These are phyloP conservation scores for Brenthis hecate DNA, from an alignment of 2,888 invertebrate genomes.

Conservation along the genomic window DNA sequence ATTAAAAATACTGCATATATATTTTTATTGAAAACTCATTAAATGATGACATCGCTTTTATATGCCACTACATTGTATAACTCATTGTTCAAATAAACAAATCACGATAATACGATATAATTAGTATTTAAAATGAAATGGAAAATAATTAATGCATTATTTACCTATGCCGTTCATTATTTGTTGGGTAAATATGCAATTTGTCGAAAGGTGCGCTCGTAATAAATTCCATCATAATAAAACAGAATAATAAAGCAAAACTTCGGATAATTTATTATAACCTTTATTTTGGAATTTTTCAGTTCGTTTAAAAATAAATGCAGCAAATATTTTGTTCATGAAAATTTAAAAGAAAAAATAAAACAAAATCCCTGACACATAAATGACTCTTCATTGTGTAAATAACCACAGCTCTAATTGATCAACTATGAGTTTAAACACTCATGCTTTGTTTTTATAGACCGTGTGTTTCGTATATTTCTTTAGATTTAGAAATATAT, in stretches of 20 bases:
- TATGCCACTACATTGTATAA: background rate
- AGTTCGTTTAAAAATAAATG: conserved; percentile 40
- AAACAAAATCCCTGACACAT: background rate
- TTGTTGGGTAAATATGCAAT: conserved; percentile 34
- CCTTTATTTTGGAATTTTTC: conserved; percentile 41
- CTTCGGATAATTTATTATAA: conserved; percentile 35
- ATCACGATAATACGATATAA: conserved; percentile 27
- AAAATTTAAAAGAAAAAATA: conserved; percentile 40
- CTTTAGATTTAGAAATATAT: too few species aligned
- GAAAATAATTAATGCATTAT: conserved; percentile 32
- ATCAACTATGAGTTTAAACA: too few species aligned
- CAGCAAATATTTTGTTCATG: conserved; percentile 17
- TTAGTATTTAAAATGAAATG: conserved; percentile 35
- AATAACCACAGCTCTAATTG: too few species aligned
- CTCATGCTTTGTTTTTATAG: too few species aligned
- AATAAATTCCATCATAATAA: conserved; percentile 38
- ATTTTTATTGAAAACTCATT: background rate
- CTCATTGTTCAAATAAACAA: conserved; percentile 24
- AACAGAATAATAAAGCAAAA: conserved; percentile 39
- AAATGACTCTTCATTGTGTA: too few species aligned
- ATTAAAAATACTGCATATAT: too few species aligned
- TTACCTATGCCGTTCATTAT: conserved; percentile 31
- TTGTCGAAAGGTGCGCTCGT: conserved; percentile 26
- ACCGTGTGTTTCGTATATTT: too few species aligned
- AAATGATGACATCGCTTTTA: background rate